phyloP scores from a whole-genome alignment of 2,888 invertebrate species.

The Drosophila diplacantha region DNA sequence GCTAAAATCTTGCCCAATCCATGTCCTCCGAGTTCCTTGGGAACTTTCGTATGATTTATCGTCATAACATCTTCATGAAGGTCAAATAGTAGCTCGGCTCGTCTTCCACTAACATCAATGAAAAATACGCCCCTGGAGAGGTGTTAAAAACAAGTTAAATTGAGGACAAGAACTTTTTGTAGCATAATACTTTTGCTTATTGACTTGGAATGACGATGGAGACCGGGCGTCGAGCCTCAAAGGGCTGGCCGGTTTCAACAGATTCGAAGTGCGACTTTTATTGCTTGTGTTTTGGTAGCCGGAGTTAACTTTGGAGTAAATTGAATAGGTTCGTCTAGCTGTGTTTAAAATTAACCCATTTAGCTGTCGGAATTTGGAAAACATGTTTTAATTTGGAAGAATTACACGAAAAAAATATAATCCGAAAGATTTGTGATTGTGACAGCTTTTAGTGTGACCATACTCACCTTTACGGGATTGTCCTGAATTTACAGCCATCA shows the following conservation, averaged over 20 bases:
- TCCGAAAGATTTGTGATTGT: not conserved
- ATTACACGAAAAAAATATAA: not conserved
- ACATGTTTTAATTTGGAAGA: slow-evolving; percentile 10
- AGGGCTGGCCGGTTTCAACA: slow-evolving; percentile 1
- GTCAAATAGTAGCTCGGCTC: not conserved
- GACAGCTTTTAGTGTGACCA: slow-evolving; percentile 13
- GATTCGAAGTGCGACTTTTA: not conserved
- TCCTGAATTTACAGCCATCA: slow-evolving; percentile 1
- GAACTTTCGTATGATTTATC: slow-evolving; percentile 4
- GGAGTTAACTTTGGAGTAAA: not conserved
- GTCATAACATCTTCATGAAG: slow-evolving; percentile 2
- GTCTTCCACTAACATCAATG: not conserved
- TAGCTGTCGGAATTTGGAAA: slow-evolving; percentile 6
- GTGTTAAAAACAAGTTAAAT: not conserved
- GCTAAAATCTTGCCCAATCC: slow-evolving; percentile 18
- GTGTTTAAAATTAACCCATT: not conserved
- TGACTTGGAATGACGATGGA: not conserved
- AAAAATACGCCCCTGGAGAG: not conserved
- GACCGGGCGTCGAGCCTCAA: not conserved
- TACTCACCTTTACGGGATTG: not conserved
- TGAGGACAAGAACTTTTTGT: not conserved
- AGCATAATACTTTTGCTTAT: not conserved
- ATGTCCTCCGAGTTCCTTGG: slow-evolving; percentile 8
- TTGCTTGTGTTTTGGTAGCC: not conserved
- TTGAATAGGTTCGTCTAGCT: not conserved